phyloP scores from a whole-genome alignment of 2,888 invertebrate species.

The Epicampocera succincta region DNA sequence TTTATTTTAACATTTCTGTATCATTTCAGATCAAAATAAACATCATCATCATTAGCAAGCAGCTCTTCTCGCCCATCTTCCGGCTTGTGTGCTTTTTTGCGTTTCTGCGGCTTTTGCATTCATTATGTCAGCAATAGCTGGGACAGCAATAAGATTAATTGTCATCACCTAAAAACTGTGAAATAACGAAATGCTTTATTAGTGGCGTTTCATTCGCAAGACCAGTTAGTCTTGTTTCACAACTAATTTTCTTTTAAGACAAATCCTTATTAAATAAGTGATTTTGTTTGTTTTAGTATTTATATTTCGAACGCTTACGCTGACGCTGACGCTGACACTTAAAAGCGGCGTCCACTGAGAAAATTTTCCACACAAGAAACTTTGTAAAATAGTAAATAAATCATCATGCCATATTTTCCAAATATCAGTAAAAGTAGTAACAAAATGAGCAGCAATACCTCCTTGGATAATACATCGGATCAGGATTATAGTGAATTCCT shows the following conservation, averaged over 20 bases:
- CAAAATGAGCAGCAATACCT: constrained; percentile 75
- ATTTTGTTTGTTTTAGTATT: no score
- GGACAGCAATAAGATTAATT: constrained; percentile 38
- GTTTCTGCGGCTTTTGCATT: constrained; percentile 12
- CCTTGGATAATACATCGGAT: constrained; percentile 79
- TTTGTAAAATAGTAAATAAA: constrained; percentile 21
- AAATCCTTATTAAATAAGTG: no score
- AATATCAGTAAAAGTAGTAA: constrained; percentile 72
- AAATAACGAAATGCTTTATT: constrained; percentile 57
- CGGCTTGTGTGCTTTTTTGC: background rate
- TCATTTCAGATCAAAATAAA: constrained; percentile 48
- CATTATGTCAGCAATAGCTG: constrained; percentile 32
- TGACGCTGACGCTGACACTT: background rate
- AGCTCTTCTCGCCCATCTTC: background rate
- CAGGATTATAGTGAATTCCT: constrained; percentile 81
- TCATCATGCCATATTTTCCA: constrained; percentile 74
- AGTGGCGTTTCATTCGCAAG: constrained; percentile 51
- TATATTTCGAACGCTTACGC: background rate
- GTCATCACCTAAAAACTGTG: constrained; percentile 33
- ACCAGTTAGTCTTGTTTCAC: constrained; percentile 61
- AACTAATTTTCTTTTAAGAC: constrained; percentile 18
- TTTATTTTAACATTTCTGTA: constrained; percentile 40
- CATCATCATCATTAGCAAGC: background rate
- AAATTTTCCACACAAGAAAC: constrained; percentile 2
- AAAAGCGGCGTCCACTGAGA: background rate